phyloP scores from a whole-genome alignment of 2,888 invertebrate genomes.

The Zygaena filipendulae region DNA sequence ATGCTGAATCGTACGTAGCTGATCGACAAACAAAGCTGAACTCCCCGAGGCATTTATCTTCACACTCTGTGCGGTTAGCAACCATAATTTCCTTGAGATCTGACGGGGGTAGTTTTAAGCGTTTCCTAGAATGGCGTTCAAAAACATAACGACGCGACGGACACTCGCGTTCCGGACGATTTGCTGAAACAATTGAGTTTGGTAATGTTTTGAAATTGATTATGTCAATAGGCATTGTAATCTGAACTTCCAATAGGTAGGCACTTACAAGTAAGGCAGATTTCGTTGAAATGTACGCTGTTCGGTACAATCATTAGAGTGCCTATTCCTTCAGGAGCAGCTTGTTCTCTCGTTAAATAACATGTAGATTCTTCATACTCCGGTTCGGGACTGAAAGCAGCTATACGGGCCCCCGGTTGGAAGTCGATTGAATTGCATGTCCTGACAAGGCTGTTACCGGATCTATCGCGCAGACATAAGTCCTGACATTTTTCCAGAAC shows the following conservation, averaged over 20 bases:
- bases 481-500: conserved; percentile 92
- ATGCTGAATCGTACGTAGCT: conserved; percentile 82
- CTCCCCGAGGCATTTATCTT: conserved; percentile 90
- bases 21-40: conserved; percentile 91
- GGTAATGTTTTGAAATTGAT: too few relatives aligned
- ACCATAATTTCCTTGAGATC: conserved; percentile 89
- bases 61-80: conserved; percentile 88
- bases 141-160: conserved; percentile 90
- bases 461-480: conserved; percentile 84
- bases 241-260: too few relatives aligned
- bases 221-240: too few relatives aligned
- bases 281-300: conserved; percentile 90
- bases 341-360: conserved; percentile 86
- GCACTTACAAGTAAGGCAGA: conserved; percentile 86
- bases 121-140: conserved; percentile 87
- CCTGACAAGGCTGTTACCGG: conserved; percentile 83
- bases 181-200: conserved; percentile 67
- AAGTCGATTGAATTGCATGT: conserved; percentile 92
- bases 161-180: conserved; percentile 88
- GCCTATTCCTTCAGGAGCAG: conserved; percentile 89
- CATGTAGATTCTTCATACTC: conserved; percentile 92
- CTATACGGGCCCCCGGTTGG: conserved; percentile 87
- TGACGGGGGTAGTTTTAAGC: conserved; percentile 81
- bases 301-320: conserved; percentile 90
- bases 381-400: conserved; percentile 82